Conservation (phyloP, 2,113 vertebrate species). For the Gobiocypris rarus region DNA sequence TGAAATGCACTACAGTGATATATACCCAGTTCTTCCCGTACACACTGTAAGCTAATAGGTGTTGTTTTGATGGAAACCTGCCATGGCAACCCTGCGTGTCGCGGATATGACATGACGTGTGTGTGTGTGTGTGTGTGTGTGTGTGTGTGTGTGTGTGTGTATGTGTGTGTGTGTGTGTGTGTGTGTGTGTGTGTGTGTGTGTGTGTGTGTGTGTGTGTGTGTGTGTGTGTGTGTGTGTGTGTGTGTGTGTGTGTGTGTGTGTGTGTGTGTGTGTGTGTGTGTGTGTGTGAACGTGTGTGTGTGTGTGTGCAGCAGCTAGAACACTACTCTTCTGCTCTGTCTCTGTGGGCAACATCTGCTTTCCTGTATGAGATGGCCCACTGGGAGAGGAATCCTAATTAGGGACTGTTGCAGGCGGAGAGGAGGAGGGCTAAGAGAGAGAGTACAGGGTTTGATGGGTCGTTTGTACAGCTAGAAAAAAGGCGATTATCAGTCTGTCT, state of each 20-base stretch:
- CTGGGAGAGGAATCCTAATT: conserved; percentile 68
- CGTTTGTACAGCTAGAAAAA: not conserved
- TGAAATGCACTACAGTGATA: not conserved
- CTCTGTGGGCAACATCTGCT: conserved; percentile 76
- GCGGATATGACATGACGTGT: conserved; percentile 55
- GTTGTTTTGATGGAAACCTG: conserved; percentile 66
- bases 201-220: conserved; percentile 17
- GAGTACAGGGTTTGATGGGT: conserved; percentile 12
- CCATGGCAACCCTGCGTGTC: conserved; percentile 67
- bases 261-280: conserved; percentile 11
- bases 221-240: conserved; percentile 25
- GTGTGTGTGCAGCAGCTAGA: conserved; percentile 70
- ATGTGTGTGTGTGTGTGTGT: conserved; percentile 3
- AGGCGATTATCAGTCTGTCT: conserved; percentile 4
- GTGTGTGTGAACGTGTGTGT: conserved; percentile 10
- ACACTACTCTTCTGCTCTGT: conserved; percentile 68
- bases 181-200: conserved; percentile 14
- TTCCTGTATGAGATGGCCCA: conserved; percentile 68
- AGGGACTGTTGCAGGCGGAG: conserved; percentile 33
- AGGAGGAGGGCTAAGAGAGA: not conserved
- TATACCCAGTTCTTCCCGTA: not conserved
- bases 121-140: conserved; percentile 10
- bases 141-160: conserved; percentile 24
- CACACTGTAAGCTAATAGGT: conserved; percentile 46
- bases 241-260: conserved; percentile 3